Base-by-base conservation (phyloP, 2,797 vertebrate genomes). In the Phataginus tricuspis region DNA sequence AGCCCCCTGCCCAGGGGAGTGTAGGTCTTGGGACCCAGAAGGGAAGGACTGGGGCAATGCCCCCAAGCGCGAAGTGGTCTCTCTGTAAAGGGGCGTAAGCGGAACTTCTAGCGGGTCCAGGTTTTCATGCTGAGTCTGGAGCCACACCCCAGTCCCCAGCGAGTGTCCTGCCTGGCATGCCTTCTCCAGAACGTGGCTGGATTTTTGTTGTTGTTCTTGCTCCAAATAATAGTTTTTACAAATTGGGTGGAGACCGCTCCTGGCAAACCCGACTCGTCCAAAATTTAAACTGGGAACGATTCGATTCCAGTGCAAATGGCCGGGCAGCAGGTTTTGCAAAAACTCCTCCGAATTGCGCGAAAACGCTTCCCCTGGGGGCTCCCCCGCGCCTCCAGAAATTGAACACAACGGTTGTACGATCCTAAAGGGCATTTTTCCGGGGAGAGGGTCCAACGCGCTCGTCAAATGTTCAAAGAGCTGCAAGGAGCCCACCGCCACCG, bases 31-130 rank as follows among this genome's bases (percentile, higher is more conserved):
- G 55, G 21, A 27, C 34, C 80, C 21, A n/a, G 29, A 53, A 64
- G 34, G 49, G n/a, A 78, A 23, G 9, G 16, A 16, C 75, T 23
- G 37, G 18, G 19, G 21, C 3, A 45, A 45, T 45, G 45, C 45
- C 45, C 45, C 45, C 45, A 23, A 49, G 75, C 0, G 0, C 2
- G 31, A 39, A 27, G 53, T 7, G 31, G 31, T 31, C 31, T 13
- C 0, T 9, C 27, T 13, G 27, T 53, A 11, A n/a, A 4, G 1
- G 4, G 72, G 4, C 2, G 4, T 7, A 0, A 27, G 57, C 0
- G 3, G 37, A 16, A 53, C 13, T 55, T 63, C 37, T 31, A 57
- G 16, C 0, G 4, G 4, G 0, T 39, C 59, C 13, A 6, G 61
- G 29, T 29, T 49, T 42, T 31, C 77, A 3, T 0, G 4, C 59